Conservation (phyloP, 53 echinoderm and acorn worm genomes). For the Glandiceps talaboti region DNA sequence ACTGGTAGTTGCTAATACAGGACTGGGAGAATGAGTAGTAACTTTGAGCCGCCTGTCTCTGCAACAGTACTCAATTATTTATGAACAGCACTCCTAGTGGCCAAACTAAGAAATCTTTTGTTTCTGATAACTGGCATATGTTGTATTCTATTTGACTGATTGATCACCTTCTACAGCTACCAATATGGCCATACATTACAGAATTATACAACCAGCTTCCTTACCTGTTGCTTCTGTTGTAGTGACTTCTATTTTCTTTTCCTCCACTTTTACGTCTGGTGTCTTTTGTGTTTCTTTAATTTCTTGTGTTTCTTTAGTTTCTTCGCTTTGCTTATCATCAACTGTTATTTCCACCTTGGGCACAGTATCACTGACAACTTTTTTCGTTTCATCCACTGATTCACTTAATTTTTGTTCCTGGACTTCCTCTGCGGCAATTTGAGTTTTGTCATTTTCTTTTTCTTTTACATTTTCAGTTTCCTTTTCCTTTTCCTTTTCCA, state of each 20-base stretch:
- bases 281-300: no score
- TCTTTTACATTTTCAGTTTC: slow-evolving; percentile 2
- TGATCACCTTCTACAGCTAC: no score
- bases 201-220: no score
- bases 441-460: not conserved
- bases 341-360: slow-evolving; percentile 7
- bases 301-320: slow-evolving; percentile 40
- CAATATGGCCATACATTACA: no score
- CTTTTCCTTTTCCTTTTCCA: not conserved
- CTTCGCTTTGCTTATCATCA: slow-evolving; percentile 37
- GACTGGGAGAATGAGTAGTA: no score
- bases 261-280: not conserved
- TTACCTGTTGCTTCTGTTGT: not conserved
- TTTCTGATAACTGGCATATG: no score
- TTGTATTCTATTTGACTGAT: no score
- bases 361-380: not conserved
- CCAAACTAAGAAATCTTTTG: no score
- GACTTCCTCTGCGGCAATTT: not conserved
- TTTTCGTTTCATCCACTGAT: not conserved
- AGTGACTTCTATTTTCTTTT: not conserved
- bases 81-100: no score
- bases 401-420: not conserved
- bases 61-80: no score
- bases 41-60: no score
- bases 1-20: no score